Conservation (phyloP, 2,113 vertebrate species). For the Chloropsis cyanopogon region DNA sequence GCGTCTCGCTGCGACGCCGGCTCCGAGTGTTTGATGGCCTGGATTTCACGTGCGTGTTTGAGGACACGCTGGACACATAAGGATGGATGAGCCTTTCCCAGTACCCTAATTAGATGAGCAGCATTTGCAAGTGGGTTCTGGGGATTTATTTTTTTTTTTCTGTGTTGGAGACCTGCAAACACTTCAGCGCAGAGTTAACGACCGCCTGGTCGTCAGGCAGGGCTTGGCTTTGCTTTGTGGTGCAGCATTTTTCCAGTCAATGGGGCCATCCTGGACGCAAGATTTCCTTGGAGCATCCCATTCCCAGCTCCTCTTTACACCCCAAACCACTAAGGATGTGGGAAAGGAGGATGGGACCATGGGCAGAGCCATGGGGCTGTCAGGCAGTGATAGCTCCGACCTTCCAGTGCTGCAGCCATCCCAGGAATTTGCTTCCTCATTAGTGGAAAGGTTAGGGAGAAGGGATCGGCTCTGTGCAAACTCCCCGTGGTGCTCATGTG, state of each 20-base stretch:
- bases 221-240: not conserved
- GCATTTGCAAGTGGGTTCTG: not conserved
- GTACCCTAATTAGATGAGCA: not conserved
- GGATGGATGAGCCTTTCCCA: constrained; percentile 19
- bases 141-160: not conserved
- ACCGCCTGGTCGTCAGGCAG: not conserved
- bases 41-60: not conserved
- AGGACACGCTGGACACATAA: not conserved
- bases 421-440: constrained; percentile 23
- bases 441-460: constrained; percentile 16
- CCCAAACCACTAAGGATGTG: not conserved
- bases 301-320: not conserved
- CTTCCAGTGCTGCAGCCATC: not conserved
- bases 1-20: not conserved
- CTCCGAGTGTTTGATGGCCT: not conserved
- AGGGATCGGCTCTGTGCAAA: not conserved
- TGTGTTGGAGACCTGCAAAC: not conserved
- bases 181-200: not conserved
- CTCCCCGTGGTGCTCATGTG: not conserved
- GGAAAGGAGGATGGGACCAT: not conserved
- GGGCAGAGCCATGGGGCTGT: not conserved
- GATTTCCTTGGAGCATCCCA: not conserved
- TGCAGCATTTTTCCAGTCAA: not conserved
- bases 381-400: not conserved
- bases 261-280: not conserved